These are phyloP conservation scores for Hydropsyche tenuis DNA, from an alignment of 1,140 invertebrate genomes.

Conservation along the genomic window DNA sequence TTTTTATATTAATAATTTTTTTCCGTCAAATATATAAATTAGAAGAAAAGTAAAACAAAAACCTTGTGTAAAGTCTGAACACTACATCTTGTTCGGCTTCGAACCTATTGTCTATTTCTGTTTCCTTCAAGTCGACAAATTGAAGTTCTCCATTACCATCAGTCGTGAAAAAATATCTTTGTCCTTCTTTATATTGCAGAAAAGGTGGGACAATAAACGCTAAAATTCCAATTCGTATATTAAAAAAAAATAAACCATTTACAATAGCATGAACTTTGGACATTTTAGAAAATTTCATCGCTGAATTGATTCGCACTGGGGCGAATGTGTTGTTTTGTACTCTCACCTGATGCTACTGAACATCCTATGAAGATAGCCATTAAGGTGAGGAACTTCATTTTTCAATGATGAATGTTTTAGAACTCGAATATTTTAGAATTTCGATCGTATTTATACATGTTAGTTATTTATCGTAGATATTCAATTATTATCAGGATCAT, in stretches of 20 bases:
- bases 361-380: too few relatives aligned
- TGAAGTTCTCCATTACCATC: constrained; percentile 37
- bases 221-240: too few relatives aligned
- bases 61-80: constrained; percentile 42
- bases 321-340: neutral
- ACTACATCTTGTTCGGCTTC: constrained; percentile 35
- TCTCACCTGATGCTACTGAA: too few relatives aligned
- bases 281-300: constrained; percentile 10
- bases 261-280: neutral
- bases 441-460: too few relatives aligned
- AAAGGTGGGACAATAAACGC: constrained; percentile 1
- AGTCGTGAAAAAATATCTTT: constrained; percentile 38
- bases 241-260: too few relatives aligned
- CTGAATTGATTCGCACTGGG: constrained; percentile 8
- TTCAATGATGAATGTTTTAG: too few relatives aligned
- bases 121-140: constrained; percentile 35
- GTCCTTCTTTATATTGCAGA: constrained; percentile 39
- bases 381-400: too few relatives aligned
- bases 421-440: too few relatives aligned
- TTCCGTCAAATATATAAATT: neutral
- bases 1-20: too few relatives aligned
- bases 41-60: neutral
- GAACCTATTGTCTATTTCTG: constrained; percentile 20
- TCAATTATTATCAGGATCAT: too few relatives aligned
- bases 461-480: too few relatives aligned